A percentile compares a stretch with the other conserved stretches of the same genome.
phyloP scores from a whole-genome alignment of 30 jellyfish, hydroid and myxozoan genomes.

The Cassiopea xamachana region DNA sequence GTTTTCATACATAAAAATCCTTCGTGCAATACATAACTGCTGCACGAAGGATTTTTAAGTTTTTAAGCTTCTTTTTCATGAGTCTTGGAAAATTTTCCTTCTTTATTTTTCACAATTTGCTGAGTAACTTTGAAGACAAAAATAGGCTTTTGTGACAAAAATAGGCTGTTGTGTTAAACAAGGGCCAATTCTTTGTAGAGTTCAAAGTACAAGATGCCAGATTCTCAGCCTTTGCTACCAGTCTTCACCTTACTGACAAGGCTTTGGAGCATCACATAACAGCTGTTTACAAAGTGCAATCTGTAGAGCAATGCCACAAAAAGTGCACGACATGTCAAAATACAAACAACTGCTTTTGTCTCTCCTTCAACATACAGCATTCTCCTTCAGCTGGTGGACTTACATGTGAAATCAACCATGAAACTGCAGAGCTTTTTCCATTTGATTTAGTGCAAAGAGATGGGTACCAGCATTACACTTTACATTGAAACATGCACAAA shows the following conservation, averaged over 20 bases:
- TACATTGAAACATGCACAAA: neutral
- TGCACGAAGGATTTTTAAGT: no score
- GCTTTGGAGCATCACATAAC: neutral
- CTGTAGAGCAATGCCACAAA: conserved; percentile 25
- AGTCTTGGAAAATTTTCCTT: no score
- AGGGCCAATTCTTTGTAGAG: neutral
- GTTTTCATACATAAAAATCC: no score
- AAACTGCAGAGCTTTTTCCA: neutral
- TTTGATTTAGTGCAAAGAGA: neutral
- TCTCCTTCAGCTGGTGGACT: neutral
- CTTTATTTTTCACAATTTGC: no score
- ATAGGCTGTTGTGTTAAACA: no score
- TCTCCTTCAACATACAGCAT: conserved; percentile 5
- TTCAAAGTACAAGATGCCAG: neutral
- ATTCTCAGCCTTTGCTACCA: conserved; percentile 5
- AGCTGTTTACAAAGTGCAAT: neutral
- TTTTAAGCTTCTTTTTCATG: no score
- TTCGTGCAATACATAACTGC: no score
- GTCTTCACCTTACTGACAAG: neutral
- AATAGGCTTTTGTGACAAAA: no score
- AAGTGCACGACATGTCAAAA: neutral
- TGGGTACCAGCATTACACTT: conserved; percentile 24
- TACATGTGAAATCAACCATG: conserved; percentile 18
- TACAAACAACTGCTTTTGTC: conserved; percentile 4
- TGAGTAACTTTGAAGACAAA: no score